A percentile compares a stretch with the other conserved stretches of the same genome.
phyloP scores from a whole-genome alignment of 1,140 invertebrate species.

The Eumaeus atala region DNA sequence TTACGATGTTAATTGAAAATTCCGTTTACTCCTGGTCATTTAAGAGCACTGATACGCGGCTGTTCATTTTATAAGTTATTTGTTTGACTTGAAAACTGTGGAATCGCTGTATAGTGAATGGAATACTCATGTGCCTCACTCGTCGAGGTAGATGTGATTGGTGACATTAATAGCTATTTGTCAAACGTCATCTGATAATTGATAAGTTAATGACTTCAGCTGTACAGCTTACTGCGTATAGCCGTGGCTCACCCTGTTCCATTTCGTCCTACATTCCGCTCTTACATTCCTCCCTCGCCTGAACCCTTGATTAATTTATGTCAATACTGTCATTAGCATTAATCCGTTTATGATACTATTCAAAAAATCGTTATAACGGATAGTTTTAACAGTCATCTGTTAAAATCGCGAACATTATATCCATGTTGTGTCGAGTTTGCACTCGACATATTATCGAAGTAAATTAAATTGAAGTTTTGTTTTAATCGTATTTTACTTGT shows the following conservation, averaged over 20 bases:
- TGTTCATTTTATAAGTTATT: constrained; percentile 49
- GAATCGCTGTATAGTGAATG: constrained; percentile 33
- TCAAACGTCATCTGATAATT: constrained; percentile 50
- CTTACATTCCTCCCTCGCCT: neutral
- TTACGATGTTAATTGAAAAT: constrained; percentile 7
- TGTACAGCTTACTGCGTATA: neutral
- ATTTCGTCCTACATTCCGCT: neutral
- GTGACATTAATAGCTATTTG: constrained; percentile 60
- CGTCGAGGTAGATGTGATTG: constrained; percentile 21
- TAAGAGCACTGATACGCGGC: constrained; percentile 21
- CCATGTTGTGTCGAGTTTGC: no score
- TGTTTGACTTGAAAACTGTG: constrained; percentile 47
- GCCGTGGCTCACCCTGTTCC: neutral
- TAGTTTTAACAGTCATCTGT: no score
- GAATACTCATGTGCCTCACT: constrained; percentile 30
- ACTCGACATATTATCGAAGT: no score
- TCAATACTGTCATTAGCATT: no score
- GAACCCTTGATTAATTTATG: neutral
- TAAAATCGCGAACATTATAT: no score
- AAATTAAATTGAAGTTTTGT: no score
- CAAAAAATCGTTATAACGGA: no score
- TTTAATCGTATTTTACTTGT: no score
- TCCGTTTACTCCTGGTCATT: constrained; percentile 21
- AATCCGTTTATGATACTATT: no score
- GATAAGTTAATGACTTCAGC: constrained; percentile 53